Conservation (phyloP, 1,140 invertebrate genomes). For the Lanistes nyassanus region DNA sequence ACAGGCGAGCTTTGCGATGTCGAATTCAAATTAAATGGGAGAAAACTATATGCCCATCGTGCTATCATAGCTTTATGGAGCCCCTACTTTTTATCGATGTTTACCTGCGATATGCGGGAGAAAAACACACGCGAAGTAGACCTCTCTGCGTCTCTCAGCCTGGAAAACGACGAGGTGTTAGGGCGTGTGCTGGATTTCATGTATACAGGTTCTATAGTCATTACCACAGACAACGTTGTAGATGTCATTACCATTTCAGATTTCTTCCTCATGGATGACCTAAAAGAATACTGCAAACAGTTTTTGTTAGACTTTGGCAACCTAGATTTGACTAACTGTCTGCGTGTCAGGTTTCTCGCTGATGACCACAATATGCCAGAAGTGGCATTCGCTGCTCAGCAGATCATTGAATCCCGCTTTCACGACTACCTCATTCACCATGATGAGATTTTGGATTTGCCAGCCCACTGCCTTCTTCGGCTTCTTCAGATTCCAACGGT, state of each 20-base stretch:
- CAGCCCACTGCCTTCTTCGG: constrained; percentile 57
- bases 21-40: constrained; percentile 51
- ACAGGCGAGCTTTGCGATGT: constrained; percentile 64
- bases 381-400: constrained; percentile 52
- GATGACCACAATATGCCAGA: constrained; percentile 60
- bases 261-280: constrained; percentile 73
- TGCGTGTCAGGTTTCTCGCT: constrained; percentile 54
- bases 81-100: constrained; percentile 64
- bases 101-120: constrained; percentile 64
- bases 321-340: constrained; percentile 58
- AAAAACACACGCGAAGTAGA: constrained; percentile 76
- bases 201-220: constrained; percentile 80
- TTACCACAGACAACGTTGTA: constrained; percentile 84
- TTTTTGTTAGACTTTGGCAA: constrained; percentile 62
- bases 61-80: constrained; percentile 61
- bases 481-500: constrained; percentile 55
- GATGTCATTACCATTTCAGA: constrained; percentile 70
- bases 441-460: constrained; percentile 61
- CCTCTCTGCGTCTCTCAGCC: constrained; percentile 67
- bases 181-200: constrained; percentile 83
- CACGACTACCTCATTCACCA: constrained; percentile 62
- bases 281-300: constrained; percentile 62
- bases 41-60: constrained; percentile 51
- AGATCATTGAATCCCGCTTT: constrained; percentile 60
- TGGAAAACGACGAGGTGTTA: constrained; percentile 75